A percentile compares a stretch with the other conserved stretches of the same genome.
Conservation (phyloP, 1,140 invertebrate species). For the Plectrocnemia conspersa region DNA sequence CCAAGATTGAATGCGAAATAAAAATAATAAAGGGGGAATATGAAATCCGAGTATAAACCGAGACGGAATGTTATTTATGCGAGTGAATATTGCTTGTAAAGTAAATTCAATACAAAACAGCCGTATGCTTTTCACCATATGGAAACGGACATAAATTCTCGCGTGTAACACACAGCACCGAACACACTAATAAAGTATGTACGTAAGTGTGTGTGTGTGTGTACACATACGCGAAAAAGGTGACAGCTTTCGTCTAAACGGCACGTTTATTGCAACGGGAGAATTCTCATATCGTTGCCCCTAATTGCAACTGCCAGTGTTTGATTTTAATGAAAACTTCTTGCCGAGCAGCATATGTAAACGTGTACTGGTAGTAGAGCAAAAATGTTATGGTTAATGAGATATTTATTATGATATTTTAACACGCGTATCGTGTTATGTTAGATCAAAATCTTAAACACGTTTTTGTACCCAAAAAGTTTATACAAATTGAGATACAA, state of each 20-base stretch:
- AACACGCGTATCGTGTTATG: too few species aligned
- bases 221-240: not conserved
- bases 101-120: constrained; percentile 26
- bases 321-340: too few species aligned
- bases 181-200: constrained; percentile 11
- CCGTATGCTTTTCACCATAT: constrained; percentile 24
- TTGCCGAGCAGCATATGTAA: too few species aligned
- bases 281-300: too few species aligned
- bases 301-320: too few species aligned
- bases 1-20: not conserved
- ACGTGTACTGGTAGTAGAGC: too few species aligned
- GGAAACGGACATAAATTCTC: constrained; percentile 22
- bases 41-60: constrained; percentile 22
- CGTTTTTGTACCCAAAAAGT: too few species aligned
- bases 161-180: constrained; percentile 18
- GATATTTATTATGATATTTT: too few species aligned
- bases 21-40: constrained; percentile 12
- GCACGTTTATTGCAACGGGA: too few species aligned
- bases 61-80: constrained; percentile 25
- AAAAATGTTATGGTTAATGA: too few species aligned
- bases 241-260: constrained; percentile 5
- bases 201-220: not conserved
- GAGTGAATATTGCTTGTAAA: constrained; percentile 25
- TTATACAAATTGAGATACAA: too few species aligned
- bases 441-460: too few species aligned